Base-by-base conservation (phyloP, 2,797 vertebrate genomes). In the Esox masquinongy region DNA sequence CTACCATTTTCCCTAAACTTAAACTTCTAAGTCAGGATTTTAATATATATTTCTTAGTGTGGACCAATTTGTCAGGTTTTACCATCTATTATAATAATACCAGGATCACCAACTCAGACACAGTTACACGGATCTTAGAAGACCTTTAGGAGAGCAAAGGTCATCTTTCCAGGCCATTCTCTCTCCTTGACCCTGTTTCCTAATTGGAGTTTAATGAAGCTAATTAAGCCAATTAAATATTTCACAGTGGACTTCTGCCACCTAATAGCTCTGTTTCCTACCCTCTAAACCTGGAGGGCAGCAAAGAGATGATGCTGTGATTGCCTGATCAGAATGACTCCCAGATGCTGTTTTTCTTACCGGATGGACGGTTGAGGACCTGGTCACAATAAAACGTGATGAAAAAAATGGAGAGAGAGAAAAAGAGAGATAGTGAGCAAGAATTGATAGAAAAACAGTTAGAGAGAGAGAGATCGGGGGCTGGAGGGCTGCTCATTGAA, bases 131-230 rank as follows among this genome's bases (percentile, higher is more conserved):
- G 36, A 39, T 39, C 36, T 8, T 39, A 39, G 39, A 43, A 68
- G 5, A 24, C 77, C 77, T 36, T 73, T 81, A 85, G 80, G 36
- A 91, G 88, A 81, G 89, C 86, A 91, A 84, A 85, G 90, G 88
- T 92, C 88, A 78, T 73, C 79, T 85, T 85, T 82, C 84, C 87
- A 86, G 75, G 81, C 81, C 63, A 76, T 3, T 47, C 73, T 83
- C 82, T 87, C 84, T 80, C 69, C 83, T 85, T 82, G 74, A 80
- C 71, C 77, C 68, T 70, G 29, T 39, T 75, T 88, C 82, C 86
- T 91, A 92, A 92, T 92, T 91, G 83, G 84, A 74, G 80, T 91
- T 93, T 91, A 93, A 93, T 94, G 88, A 80, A 71, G 22, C 74
- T 76, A 89, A 94, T 93, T 92, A 91, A 88, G 74, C 77, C 89